Evolutionary conservation across 1,140 invertebrate species (phyloP).

Genomic region (Stegodyphus mimosarum): DNA sequence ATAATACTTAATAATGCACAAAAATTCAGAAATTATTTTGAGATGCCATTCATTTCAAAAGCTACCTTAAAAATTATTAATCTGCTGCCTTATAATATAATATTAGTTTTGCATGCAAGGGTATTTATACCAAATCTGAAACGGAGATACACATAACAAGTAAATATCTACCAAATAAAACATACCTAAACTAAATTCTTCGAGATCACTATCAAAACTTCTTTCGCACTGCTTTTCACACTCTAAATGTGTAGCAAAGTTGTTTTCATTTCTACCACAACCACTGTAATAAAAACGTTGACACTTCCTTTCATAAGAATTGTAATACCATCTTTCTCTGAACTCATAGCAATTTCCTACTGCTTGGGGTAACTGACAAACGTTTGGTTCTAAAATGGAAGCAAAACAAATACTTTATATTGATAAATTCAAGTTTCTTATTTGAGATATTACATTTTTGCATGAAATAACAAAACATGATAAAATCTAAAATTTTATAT

Average conservation of each 20-base stretch:
- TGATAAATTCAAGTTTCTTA: too few species aligned
- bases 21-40: too few species aligned
- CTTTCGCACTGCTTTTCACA: constrained; percentile 82
- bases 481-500: too few species aligned
- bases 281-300: constrained; percentile 85
- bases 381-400: constrained; percentile 14
- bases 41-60: too few species aligned
- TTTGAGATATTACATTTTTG: too few species aligned
- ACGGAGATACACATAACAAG: not conserved
- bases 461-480: too few species aligned
- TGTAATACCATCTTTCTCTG: constrained; percentile 83
- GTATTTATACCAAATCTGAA: not conserved
- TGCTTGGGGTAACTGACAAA: constrained; percentile 77
- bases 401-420: too few species aligned
- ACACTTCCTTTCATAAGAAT: constrained; percentile 81
- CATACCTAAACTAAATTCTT: constrained; percentile 37
- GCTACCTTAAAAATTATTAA: too few species aligned
- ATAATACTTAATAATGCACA: too few species aligned
- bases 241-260: constrained; percentile 80
- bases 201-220: constrained; percentile 55
- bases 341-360: constrained; percentile 75
- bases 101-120: too few species aligned
- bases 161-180: not conserved
- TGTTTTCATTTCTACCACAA: constrained; percentile 88
- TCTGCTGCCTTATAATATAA: too few species aligned